These are phyloP conservation scores for Heteromyza rotundicornis DNA, from an alignment of 2,888 invertebrate genomes.

Conservation along the genomic window DNA sequence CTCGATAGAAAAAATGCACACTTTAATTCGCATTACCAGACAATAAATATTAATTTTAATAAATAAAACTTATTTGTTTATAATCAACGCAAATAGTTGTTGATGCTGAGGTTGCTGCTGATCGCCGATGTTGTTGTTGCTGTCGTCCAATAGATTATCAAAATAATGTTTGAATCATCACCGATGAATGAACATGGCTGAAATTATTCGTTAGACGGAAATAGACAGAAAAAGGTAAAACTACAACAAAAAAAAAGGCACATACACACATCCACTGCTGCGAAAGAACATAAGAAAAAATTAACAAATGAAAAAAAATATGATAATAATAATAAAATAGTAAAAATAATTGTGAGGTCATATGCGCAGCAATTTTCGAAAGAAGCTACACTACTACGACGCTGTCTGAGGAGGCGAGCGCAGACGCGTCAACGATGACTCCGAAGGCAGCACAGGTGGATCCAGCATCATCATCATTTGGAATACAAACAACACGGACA, in stretches of 20 bases:
- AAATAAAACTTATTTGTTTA: conserved; percentile 18
- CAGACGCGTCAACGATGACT: no score
- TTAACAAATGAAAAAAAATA: conserved; percentile 28
- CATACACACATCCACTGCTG: conserved; percentile 22
- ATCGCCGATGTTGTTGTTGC: conserved; percentile 16
- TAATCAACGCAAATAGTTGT: conserved; percentile 32
- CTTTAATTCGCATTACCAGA: conserved; percentile 42
- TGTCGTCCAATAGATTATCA: conserved; percentile 40
- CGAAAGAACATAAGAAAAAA: conserved; percentile 34
- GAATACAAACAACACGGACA: no score
- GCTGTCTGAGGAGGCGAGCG: background rate
- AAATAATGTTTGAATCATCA: conserved; percentile 47
- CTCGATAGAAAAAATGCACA: no score
- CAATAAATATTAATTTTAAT: conserved; percentile 51
- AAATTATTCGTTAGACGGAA: conserved; percentile 57
- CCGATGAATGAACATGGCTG: conserved; percentile 44
- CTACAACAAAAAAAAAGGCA: conserved; percentile 14
- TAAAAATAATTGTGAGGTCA: conserved; percentile 35
- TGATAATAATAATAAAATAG: conserved; percentile 18
- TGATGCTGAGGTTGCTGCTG: conserved; percentile 6
- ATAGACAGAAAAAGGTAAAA: conserved; percentile 42
- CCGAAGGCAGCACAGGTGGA: no score
- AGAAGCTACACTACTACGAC: background rate
- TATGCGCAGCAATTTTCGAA: conserved; percentile 9
- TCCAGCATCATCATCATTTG: no score